A percentile compares a stretch with the other conserved stretches of the same genome.
Evolutionary conservation across 2,888 invertebrate genomes (phyloP).

Genomic region (Xestia c-nigrum): DNA sequence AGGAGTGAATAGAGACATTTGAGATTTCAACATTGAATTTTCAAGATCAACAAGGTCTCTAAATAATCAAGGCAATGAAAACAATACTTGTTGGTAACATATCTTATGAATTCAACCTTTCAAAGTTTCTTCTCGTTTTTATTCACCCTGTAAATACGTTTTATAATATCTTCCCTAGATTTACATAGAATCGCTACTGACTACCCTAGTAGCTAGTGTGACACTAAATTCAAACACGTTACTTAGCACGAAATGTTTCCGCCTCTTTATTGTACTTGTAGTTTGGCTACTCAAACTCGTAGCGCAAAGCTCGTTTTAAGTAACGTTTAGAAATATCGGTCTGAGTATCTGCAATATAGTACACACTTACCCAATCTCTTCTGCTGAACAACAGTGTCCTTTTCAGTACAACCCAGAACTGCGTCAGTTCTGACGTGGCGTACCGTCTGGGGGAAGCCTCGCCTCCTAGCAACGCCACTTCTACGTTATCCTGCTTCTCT

Average conservation of each 20-base stretch:
- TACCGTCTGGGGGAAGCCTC: constrained; percentile 93
- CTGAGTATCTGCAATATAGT: background rate
- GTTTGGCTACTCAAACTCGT: background rate
- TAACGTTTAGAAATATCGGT: background rate
- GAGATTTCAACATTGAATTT: background rate
- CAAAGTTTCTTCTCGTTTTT: too few relatives aligned
- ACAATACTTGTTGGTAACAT: background rate
- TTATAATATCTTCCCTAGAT: background rate
- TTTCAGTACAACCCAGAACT: constrained; percentile 97
- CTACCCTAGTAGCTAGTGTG: too few relatives aligned
- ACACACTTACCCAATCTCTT: constrained; percentile 94
- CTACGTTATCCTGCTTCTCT: constrained; percentile 93
- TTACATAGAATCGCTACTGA: background rate
- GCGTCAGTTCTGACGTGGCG: constrained; percentile 95
- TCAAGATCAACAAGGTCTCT: background rate
- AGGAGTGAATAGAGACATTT: background rate
- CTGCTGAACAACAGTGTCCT: constrained; percentile 96
- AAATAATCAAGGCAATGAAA: too few relatives aligned
- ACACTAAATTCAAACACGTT: background rate
- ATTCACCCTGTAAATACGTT: too few relatives aligned
- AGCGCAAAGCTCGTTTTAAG: background rate
- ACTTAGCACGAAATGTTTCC: background rate
- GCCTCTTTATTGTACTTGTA: background rate
- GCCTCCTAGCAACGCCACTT: constrained; percentile 92
- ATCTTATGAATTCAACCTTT: background rate